Percentiles rank a stretch among this genome's conserved stretches.
These are phyloP conservation scores for Caenorhabditis panamensis DNA, from an alignment of 2,888 invertebrate species.

Conservation along the genomic window DNA sequence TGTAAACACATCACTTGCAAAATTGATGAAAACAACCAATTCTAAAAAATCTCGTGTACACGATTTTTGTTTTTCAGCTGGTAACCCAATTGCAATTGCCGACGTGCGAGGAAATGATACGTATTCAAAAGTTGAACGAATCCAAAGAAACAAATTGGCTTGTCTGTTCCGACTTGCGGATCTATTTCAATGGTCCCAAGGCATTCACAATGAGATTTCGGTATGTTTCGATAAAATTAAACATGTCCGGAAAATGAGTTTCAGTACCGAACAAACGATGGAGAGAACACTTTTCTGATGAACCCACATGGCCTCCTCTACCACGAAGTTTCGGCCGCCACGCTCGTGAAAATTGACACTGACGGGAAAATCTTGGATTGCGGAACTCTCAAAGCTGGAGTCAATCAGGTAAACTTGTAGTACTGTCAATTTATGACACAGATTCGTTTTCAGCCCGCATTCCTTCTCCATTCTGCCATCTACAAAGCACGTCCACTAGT, in stretches of 20 bases:
- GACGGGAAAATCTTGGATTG: conserved; percentile 76
- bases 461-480: conserved; percentile 94
- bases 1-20: not conserved
- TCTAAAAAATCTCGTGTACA: not conserved
- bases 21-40: not conserved
- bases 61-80: conserved; percentile 45
- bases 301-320: conserved; percentile 86
- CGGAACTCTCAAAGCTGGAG: conserved; percentile 76
- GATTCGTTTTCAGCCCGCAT: conserved; percentile 88
- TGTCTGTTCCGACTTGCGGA: conserved; percentile 66
- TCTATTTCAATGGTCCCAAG: conserved; percentile 68
- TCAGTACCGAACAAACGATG: conserved; percentile 64
- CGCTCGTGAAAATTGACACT: conserved; percentile 86
- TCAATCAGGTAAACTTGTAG: conserved; percentile 75
- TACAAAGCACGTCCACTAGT: conserved; percentile 98
- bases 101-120: conserved; percentile 63
- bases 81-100: conserved; percentile 61
- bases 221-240: conserved; percentile 16
- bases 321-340: conserved; percentile 92
- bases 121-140: conserved; percentile 59
- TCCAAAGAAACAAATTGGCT: conserved; percentile 65
- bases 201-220: conserved; percentile 66
- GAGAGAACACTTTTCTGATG: conserved; percentile 91
- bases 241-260: conserved; percentile 8
- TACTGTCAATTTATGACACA: too few relatives aligned